phyloP scores from a whole-genome alignment of 2,113 vertebrate genomes.

The Pelmatolapia mariae region DNA sequence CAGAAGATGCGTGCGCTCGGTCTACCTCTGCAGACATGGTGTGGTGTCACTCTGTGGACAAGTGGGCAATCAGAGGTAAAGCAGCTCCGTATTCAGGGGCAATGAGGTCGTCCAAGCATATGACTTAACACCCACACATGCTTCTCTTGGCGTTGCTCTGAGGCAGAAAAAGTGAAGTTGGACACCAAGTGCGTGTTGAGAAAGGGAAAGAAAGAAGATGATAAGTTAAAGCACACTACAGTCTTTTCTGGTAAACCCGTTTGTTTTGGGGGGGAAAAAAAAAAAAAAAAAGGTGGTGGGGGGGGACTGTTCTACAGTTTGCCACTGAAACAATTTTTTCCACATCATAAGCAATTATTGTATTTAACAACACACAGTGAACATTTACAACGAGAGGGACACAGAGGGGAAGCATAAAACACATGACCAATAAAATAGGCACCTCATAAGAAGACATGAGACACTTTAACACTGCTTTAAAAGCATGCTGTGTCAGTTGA shows the following conservation, averaged over 20 bases:
- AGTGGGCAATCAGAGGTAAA: background rate
- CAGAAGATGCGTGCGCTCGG: constrained; percentile 47
- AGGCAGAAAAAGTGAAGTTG: constrained; percentile 1
- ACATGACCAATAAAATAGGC: constrained; percentile 17
- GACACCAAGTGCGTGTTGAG: background rate
- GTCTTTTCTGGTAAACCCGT: background rate
- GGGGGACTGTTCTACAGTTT: background rate
- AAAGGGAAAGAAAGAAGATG: background rate
- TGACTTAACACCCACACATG: constrained; percentile 61
- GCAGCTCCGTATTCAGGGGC: constrained; percentile 37
- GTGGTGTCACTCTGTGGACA: constrained; percentile 16
- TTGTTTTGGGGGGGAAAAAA: fast-evolving
- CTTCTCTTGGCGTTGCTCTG: constrained; percentile 39
- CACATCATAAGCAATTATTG: background rate
- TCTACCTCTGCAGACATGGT: constrained; percentile 84
- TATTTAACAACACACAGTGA: constrained; percentile 8
- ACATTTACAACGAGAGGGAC: constrained; percentile 9
- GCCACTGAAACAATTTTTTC: background rate
- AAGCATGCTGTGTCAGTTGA: background rate
- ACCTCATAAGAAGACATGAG: background rate
- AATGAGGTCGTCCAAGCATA: constrained; percentile 25
- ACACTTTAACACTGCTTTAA: background rate
- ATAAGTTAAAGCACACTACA: background rate
- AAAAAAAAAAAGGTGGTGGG: too few species aligned
- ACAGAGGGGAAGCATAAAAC: background rate